Evolutionary conservation across 1,140 invertebrate genomes (phyloP), one percentile per base, ranked within the genome.

Genomic region (Mya arenaria): DNA sequence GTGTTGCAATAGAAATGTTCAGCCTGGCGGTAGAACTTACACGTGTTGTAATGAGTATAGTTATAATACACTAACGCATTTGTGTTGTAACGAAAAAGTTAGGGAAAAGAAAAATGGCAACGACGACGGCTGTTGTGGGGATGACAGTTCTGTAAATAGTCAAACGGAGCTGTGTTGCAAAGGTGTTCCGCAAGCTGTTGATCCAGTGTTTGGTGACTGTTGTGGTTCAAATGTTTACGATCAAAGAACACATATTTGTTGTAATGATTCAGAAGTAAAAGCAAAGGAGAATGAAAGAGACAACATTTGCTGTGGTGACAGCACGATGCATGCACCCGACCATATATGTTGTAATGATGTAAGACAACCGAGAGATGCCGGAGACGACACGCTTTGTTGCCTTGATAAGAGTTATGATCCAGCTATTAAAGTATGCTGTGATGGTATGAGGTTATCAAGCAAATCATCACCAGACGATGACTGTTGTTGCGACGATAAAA

Each of bases 81-180:
- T 79, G 28, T 79, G 75, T 41, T 78, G 74, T 25, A 25, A 41
- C 19, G 28, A 36, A 52, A 28, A n/a, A n/a, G 23, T 78, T 0
- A 78, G 37, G 37, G n/a, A 25, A 25, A 78, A 78, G 37, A 66
- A 25, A 13, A 41, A 78, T 25, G 17, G 10, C 1, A 55, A 55
- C 5, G 74, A 78, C n/a, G 58, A 78, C 32, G 44, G 60, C n/a
- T 78, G 74, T 78, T 78, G 74, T 55, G 74, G 74, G 6, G 28
- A 58, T 60, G 44, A 77, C 30, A 52, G 55, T 32, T 62, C 72
- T 17, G 19, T 74, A 8, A 37, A 74, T 39, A 74, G 44, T 19
- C 60, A 41, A 19, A 39, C 55, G 8, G 55, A 74, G 44, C 28
- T 66, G 19, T 78, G 74, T 39, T 78, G 74, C 28, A 37, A 66